Evolutionary conservation across 1,140 invertebrate species (phyloP).

Genomic region (Sycobia sp.): DNA sequence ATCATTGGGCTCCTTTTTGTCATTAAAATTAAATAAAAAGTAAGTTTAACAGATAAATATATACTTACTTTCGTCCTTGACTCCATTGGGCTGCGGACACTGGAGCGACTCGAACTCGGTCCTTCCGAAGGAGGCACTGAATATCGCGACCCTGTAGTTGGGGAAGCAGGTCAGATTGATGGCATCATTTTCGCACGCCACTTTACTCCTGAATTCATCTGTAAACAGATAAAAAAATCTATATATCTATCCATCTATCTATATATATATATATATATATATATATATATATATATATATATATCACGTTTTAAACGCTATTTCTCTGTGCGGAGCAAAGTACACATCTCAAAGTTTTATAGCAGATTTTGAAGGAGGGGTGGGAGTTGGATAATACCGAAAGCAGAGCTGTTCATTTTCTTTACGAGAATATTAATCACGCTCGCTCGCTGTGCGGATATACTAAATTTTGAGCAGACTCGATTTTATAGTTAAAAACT

Average conservation of each 20-base stretch:
- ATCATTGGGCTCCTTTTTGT: no score
- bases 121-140: conserved; percentile 87
- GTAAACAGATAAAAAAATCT: conserved; percentile 49
- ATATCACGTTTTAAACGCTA: neutral
- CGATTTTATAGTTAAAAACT: no score
- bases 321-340: neutral
- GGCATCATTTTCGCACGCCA: conserved; percentile 87
- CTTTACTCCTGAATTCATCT: conserved; percentile 91
- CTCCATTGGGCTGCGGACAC: conserved; percentile 83
- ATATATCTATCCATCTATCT: no score
- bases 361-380: neutral
- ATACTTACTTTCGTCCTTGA: conserved; percentile 82
- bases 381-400: no score
- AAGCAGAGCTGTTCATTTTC: neutral
- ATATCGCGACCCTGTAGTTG: conserved; percentile 84
- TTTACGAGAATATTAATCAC: neutral
- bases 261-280: no score
- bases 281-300: no score
- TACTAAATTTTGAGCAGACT: no score
- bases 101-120: conserved; percentile 87
- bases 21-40: no score
- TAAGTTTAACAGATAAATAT: no score
- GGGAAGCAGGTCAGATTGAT: conserved; percentile 82
- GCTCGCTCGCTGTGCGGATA: no score
- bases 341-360: neutral